Percentiles rank a stretch among this genome's conserved stretches.
phyloP scores from a whole-genome alignment of 2,113 vertebrate genomes.

The Sula dactylatra region DNA sequence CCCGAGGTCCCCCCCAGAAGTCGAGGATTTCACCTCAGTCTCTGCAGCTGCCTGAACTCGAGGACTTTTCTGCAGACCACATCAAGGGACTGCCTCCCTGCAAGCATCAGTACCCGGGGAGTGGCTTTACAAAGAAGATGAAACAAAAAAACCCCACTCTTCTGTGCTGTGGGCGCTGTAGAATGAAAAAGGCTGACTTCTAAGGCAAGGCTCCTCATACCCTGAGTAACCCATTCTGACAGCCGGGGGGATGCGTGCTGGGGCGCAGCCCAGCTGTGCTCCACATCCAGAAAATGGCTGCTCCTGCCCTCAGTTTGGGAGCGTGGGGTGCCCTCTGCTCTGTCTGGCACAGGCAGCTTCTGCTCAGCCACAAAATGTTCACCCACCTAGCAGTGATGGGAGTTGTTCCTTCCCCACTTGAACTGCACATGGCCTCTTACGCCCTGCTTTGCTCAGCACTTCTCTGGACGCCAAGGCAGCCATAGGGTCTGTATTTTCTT shows the following conservation, averaged over 20 bases:
- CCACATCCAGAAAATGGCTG: not conserved
- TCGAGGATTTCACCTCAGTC: not conserved
- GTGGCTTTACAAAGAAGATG: not conserved
- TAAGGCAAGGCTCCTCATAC: not conserved
- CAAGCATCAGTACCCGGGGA: not conserved
- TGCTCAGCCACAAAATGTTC: not conserved
- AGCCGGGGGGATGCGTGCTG: fast-evolving
- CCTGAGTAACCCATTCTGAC: fast-evolving
- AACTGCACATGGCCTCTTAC: not conserved
- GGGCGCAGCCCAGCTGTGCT: fast-evolving
- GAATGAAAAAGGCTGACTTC: not conserved
- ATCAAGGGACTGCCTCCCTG: not conserved
- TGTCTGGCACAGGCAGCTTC: not conserved
- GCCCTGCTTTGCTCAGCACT: not conserved
- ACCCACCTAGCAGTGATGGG: not conserved
- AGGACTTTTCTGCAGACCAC: not conserved
- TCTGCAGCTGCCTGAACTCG: not conserved
- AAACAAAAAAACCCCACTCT: not conserved
- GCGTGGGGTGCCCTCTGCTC: not conserved
- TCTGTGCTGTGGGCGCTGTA: not conserved
- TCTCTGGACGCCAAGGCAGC: not conserved
- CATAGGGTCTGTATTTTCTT: not conserved
- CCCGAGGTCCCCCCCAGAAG: not conserved
- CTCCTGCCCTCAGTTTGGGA: not conserved
- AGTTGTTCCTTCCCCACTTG: not conserved